Evolutionary conservation across 2,113 vertebrate species (phyloP), one percentile per base, ranked within the genome.

Genomic region (Gavialis gangeticus): DNA sequence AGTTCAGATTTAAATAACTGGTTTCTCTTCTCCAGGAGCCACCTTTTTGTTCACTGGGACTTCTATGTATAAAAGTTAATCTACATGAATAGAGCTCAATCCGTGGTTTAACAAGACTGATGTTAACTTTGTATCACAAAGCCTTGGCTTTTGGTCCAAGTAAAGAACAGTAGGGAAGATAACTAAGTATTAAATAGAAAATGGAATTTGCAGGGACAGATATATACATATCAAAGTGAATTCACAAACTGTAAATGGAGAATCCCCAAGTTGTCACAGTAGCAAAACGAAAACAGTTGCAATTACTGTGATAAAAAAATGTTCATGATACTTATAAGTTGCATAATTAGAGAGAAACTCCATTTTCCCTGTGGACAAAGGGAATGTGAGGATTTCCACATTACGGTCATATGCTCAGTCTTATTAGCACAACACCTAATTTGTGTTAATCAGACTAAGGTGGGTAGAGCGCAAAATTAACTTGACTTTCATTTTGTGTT

Each of bases 401-500:
- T 95, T 95, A 71, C 55, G 80, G 85, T 90, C 82, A 91, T 67
- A 90, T 17, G 64, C 60, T 88, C 76, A 84, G 85, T 67, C 91
- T 83, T 90, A 96, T 95, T 95, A 95, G 88, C 86, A 87, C 91
- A 92, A 94, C 80, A 96, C 80, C 83, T 96, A 89, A 93, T 97
- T 85, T 96, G 87, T 10, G 13, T 75, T 97, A 93, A 93, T 88
- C 90, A 96, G 90, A 85, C 82, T 88, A 95, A 95, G 94, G 93
- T 95, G 95, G 78, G 84, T 80, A 92, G 87, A 97, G 95, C 90
- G 76, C 75, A 76, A 97, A 97, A 97, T 97, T 97, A 97, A 95
- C 90, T 94, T 95, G 90, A 97, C 93, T 96, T 95, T 95, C 82
- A 91, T 91, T 97, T 92, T 90, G 82, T 66, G 75, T 93, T 12